Percentiles rank a stretch among this genome's conserved stretches.
Evolutionary conservation across 37 sponge, comb jelly and placozoan genomes (phyloP).

Genomic region (Crambe crambe): DNA sequence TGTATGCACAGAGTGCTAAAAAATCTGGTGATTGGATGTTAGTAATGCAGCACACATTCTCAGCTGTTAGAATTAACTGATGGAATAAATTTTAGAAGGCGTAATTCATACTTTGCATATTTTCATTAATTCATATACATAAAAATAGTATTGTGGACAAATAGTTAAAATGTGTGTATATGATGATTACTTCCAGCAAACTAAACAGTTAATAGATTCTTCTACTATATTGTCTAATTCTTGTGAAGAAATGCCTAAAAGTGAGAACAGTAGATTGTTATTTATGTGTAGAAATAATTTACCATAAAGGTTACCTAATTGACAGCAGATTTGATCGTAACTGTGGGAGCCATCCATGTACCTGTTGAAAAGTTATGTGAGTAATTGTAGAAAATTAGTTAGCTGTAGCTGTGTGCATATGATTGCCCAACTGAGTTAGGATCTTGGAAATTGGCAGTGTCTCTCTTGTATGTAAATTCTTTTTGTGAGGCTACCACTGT

Average conservation of each 20-base stretch:
- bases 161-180: no score
- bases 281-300: background rate
- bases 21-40: no score
- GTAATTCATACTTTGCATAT: no score
- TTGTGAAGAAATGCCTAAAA: slow-evolving; percentile 50
- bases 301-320: slow-evolving; percentile 27
- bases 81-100: no score
- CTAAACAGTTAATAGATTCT: slow-evolving; percentile 18
- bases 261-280: background rate
- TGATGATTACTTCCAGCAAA: slow-evolving; percentile 55
- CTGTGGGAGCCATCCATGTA: slow-evolving; percentile 59
- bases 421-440: background rate
- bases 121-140: no score
- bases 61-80: no score
- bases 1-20: no score
- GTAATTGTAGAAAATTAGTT: background rate
- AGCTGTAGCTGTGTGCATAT: background rate
- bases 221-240: slow-evolving; percentile 61
- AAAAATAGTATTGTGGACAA: no score
- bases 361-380: slow-evolving; percentile 7
- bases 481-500: no score
- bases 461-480: background rate
- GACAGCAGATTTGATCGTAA: slow-evolving; percentile 85
- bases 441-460: background rate
- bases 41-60: no score